Conservation (phyloP, 30 jellyfish, hydroid and myxozoan species). For the Hydractinia symbiolongicarpus region DNA sequence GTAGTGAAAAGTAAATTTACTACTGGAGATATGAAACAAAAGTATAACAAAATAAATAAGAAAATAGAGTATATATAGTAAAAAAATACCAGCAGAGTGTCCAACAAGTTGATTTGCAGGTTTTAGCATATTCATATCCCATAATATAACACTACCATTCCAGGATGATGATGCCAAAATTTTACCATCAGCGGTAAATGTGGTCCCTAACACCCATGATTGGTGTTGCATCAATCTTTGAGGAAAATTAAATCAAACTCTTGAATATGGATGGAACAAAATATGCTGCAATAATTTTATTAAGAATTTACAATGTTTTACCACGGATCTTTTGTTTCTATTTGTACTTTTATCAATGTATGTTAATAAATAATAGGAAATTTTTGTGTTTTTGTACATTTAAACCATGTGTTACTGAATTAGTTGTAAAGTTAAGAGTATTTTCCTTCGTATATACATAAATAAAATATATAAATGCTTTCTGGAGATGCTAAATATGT, state of each 20-base stretch:
- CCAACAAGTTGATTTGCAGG: slow-evolving; percentile 45
- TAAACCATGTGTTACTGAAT: no score
- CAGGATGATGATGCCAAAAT: slow-evolving; percentile 72
- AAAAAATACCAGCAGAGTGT: slow-evolving; percentile 32
- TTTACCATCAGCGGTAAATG: slow-evolving; percentile 47
- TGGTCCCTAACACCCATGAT: slow-evolving; percentile 74
- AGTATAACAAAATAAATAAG: not conserved
- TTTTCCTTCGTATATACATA: no score
- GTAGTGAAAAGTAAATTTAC: not conserved
- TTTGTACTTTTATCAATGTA: no score
- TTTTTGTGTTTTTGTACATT: no score
- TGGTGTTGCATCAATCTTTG: slow-evolving; percentile 48
- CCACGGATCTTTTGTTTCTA: no score
- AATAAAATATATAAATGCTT: no score
- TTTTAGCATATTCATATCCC: slow-evolving; percentile 65
- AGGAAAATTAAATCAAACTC: not conserved
- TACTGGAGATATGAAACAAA: not conserved
- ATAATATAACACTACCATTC: slow-evolving; percentile 59
- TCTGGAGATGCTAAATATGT: no score
- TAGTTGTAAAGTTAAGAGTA: no score
- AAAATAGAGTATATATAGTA: not conserved
- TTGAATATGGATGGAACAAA: no score
- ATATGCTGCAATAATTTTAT: no score
- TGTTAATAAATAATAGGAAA: no score
- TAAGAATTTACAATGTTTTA: no score